Evolutionary conservation across 1,140 invertebrate genomes (phyloP).

Genomic region (Leucophenga varia): DNA sequence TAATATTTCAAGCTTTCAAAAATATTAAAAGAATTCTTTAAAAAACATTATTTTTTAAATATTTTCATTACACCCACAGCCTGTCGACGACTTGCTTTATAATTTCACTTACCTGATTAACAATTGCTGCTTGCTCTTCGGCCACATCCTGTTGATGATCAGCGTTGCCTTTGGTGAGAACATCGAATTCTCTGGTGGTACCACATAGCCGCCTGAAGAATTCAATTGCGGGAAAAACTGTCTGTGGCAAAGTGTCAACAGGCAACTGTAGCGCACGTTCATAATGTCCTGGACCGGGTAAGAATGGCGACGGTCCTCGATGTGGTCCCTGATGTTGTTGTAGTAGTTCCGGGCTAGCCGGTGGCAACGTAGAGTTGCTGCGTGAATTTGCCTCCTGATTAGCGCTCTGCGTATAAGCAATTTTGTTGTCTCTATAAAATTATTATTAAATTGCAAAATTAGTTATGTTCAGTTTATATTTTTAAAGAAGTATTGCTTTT

Average conservation of each 20-base stretch:
- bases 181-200: constrained; percentile 12
- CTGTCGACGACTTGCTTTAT: too few relatives aligned
- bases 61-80: too few relatives aligned
- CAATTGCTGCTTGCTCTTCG: constrained; percentile 54
- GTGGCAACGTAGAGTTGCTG: constrained; percentile 35
- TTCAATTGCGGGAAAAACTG: constrained; percentile 54
- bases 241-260: constrained; percentile 52
- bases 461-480: too few relatives aligned
- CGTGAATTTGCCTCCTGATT: constrained; percentile 34
- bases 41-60: too few relatives aligned
- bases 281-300: constrained; percentile 50
- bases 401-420: constrained; percentile 47
- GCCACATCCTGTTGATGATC: constrained; percentile 55
- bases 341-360: constrained; percentile 29
- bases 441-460: neutral
- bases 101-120: constrained; percentile 56
- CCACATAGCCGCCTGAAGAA: constrained; percentile 45
- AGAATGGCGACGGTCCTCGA: constrained; percentile 49
- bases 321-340: constrained; percentile 25
- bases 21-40: too few relatives aligned
- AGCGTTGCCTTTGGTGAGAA: constrained; percentile 48
- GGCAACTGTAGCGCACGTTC: constrained; percentile 48
- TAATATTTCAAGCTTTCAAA: too few relatives aligned
- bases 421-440: constrained; percentile 45
- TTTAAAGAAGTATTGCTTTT: neutral